Base-by-base conservation (phyloP, 2,113 vertebrate genomes). In the Psittacus erithacus region DNA sequence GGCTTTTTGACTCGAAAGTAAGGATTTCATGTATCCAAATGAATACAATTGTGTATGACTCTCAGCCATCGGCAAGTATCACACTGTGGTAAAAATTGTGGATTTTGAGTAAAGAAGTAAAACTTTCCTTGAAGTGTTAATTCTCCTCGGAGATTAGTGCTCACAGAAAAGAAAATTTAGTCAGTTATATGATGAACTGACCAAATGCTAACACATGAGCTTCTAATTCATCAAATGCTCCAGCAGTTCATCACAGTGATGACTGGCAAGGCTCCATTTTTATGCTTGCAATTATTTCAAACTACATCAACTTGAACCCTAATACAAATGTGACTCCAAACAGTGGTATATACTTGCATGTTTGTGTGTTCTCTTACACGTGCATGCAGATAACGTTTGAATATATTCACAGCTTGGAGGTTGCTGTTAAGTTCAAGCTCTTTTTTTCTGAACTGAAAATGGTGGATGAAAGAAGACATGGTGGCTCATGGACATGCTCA, bases 291-390 rank as follows among this genome's bases (percentile, higher is more conserved):
- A 52, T 2, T 15, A 17, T 44, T 49, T 60, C 43, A 79, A 19
- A 15, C 10, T 35, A 8, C 49, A 27, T 17, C 1, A 33, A 31
- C 18, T 55, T 5, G 2, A 88, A 53, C 11, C 5, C 10, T 57
- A 46, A 67, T 9, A 63, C 7, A 38, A 67, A n/a, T 11, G 22
- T 44, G 9, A 3, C 7, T 78, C 7, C 25, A 71, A 6, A 14
- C 9, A 1, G 0, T 1, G 4, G 6, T 25, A 17, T 13, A 4
- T 38, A 11, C 20, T 43, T 71, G 23, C 12, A 20, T 35, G 28
- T 38, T 9, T 53, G 11, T 64, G 25, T 70, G 14, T 67, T 69
- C 33, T 49, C 1, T 2, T 2, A 6, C 4, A 13, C 0, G 1
- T 24, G 10, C 5, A 2, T 27, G 10, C 29, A 74, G 16, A 47